phyloP scores from a whole-genome alignment of 2,797 vertebrate genomes.

The Clamator glandarius region DNA sequence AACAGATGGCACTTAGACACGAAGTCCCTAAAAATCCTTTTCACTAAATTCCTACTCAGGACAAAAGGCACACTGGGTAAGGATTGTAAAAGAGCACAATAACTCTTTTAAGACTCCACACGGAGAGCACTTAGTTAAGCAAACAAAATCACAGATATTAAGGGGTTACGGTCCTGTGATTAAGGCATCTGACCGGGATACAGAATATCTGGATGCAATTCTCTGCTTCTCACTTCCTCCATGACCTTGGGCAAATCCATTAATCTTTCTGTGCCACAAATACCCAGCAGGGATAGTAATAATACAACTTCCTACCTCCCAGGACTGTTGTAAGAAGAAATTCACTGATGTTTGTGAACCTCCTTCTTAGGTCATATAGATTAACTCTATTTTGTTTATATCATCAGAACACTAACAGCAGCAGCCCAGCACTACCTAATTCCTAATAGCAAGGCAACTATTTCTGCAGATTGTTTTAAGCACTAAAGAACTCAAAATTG shows the following conservation, averaged over 20 bases:
- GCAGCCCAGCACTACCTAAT: background rate
- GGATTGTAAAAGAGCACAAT: background rate
- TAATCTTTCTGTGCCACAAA: conserved; percentile 41
- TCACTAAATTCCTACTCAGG: background rate
- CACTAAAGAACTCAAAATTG: background rate
- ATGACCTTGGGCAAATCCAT: conserved; percentile 51
- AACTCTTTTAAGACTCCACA: background rate
- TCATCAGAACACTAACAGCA: background rate
- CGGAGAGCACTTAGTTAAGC: background rate
- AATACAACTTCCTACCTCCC: conserved; percentile 54
- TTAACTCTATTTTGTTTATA: conserved; percentile 16
- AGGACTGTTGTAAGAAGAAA: conserved; percentile 44
- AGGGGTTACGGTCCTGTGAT: background rate
- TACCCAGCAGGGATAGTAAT: conserved; percentile 40
- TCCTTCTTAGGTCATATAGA: background rate
- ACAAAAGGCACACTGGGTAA: background rate
- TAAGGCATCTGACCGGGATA: background rate
- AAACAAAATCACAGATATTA: background rate
- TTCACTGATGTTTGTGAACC: background rate
- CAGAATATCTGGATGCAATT: conserved; percentile 28
- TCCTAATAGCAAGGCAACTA: background rate
- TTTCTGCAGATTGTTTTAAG: background rate
- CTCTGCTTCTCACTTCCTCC: conserved; percentile 15
- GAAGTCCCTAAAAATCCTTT: background rate
- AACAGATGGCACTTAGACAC: background rate